Conservation (phyloP, 2,113 vertebrate genomes). For the Copsychus sechellarum region DNA sequence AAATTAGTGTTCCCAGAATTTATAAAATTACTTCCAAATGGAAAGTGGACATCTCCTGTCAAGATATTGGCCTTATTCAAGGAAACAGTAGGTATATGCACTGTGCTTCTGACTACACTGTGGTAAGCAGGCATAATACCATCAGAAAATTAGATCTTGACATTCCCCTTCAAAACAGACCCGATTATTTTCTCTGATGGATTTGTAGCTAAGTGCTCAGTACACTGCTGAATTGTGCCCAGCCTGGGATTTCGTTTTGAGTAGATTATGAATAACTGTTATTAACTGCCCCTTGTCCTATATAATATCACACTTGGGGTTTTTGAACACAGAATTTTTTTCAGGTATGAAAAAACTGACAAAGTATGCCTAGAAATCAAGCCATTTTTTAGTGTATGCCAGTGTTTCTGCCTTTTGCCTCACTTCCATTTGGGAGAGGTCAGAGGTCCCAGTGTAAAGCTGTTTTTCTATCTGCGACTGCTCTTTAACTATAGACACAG, state of each 20-base stretch:
- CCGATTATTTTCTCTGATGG: neutral
- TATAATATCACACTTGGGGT: neutral
- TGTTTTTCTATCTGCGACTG: neutral
- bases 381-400: neutral
- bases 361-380: neutral
- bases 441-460: neutral
- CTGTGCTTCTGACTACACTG: neutral
- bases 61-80: neutral
- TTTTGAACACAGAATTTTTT: neutral
- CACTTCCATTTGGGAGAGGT: neutral
- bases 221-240: neutral
- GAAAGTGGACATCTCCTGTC: neutral
- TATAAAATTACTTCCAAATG: neutral
- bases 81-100: neutral
- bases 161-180: neutral
- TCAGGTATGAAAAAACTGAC: neutral
- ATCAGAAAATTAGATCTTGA: constrained; percentile 1
- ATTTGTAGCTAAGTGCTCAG: neutral
- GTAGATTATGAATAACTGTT: neutral
- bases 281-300: neutral
- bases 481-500: neutral
- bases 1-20: neutral
- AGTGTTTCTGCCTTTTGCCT: neutral
- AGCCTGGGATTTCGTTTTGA: neutral
- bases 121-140: neutral